Base-by-base conservation (phyloP, 2,113 vertebrate genomes). In the Carassius gibelio region DNA sequence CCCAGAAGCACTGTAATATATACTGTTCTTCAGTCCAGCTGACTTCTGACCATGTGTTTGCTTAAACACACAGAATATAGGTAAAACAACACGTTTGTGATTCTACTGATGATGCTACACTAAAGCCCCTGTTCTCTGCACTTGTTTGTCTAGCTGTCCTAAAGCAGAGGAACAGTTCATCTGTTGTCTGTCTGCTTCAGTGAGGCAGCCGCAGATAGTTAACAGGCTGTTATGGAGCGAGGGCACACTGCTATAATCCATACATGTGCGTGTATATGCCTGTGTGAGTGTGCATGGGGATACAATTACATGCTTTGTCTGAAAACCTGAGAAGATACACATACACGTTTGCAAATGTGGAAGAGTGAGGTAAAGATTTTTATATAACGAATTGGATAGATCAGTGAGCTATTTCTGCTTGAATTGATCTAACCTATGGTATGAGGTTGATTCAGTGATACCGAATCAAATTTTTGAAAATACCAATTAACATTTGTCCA, bases 171-270 rank as follows among this genome's bases (percentile, higher is more conserved):
- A 38, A 80, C 7, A 3, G 0, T 23, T 42, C 13, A 19, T 61
- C 19, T 61, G 34, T 80, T 64, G 55, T 61, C 34, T 61, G 77
- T 80, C 36, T 80, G 38, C 59, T 80, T 62, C 13, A 80, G 77
- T 48, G 7, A 80, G 21, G 59, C 13, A 45, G 45, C 38, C 4
- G 42, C 38, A 80, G 38, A 80, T n/a, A 26, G n/a, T 64, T 64
- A 48, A 48, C 38, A 48, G 59, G 13, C 59, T 48, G 38, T 48
- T 64, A 45, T 64, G n/a, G 36, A 64, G 21, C 3, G n/a, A 36
- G 57, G 30, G 6, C 76, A 79, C 57, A 5, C 57, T 62, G 57
- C 77, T 79, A 30, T n/a, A 8, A 19, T 26, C 13, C 77, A 42
- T n/a, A 64, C 8, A 0, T 42, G 77, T 80, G n/a, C 2, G 14